Conservation (phyloP, 2,888 invertebrate genomes). For the Dasysyrphus albostriatus region DNA sequence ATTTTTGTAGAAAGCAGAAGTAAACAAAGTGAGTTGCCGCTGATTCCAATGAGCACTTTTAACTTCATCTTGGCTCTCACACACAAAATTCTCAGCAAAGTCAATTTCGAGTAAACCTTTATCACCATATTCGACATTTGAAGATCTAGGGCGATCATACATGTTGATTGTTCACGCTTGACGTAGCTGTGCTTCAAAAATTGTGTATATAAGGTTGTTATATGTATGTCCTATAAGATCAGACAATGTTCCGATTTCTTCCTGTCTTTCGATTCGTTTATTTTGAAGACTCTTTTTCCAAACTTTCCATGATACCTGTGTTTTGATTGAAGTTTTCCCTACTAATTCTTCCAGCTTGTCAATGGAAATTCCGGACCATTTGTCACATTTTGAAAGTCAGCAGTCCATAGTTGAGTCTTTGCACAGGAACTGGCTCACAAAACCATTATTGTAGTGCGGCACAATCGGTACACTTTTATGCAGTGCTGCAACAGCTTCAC, state of each 20-base stretch:
- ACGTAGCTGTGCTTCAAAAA: background rate
- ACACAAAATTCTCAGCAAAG: background rate
- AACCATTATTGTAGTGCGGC: too few relatives aligned
- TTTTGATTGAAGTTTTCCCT: background rate
- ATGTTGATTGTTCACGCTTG: background rate
- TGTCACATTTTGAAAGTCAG: background rate
- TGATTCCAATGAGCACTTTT: conserved; percentile 2
- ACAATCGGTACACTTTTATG: background rate
- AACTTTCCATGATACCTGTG: background rate
- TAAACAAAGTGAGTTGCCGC: background rate
- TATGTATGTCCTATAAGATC: background rate
- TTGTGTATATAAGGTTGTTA: background rate
- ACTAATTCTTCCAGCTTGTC: background rate
- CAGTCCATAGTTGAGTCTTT: too few relatives aligned
- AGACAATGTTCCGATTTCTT: background rate
- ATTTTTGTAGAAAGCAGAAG: background rate
- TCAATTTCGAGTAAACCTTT: background rate
- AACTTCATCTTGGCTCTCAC: background rate
- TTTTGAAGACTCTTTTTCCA: background rate
- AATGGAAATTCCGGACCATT: background rate
- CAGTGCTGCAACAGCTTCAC: background rate
- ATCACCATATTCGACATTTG: background rate
- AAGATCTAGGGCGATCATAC: background rate
- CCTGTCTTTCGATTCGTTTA: background rate
- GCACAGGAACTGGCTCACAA: too few relatives aligned